A percentile compares a stretch with the other conserved stretches of the same genome.
These are phyloP conservation scores for Chamaea fasciata DNA, from an alignment of 2,113 vertebrate genomes.

Conservation along the genomic window DNA sequence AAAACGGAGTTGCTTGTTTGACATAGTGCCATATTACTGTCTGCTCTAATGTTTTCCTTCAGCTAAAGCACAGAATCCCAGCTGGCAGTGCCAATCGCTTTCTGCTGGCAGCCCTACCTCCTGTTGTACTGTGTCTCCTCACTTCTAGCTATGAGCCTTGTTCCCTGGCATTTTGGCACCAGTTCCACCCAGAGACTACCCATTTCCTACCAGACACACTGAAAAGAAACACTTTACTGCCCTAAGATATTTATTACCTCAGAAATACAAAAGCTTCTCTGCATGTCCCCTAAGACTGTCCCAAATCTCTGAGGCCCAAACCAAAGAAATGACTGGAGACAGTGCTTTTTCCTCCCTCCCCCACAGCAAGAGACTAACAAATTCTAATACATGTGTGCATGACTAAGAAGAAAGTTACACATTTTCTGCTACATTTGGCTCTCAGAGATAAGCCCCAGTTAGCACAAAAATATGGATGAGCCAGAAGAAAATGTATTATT, in stretches of 20 bases:
- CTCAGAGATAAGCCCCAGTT: not conserved
- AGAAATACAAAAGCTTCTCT: not conserved
- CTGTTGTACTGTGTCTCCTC: not conserved
- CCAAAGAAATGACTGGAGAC: not conserved
- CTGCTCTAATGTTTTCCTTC: not conserved
- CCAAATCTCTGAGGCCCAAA: not conserved
- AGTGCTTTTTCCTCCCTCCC: not conserved
- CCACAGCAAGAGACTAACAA: not conserved
- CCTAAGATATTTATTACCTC: not conserved
- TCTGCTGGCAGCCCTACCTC: not conserved
- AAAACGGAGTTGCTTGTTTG: not conserved
- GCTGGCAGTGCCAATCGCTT: not conserved
- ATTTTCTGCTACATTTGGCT: not conserved
- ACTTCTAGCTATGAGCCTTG: not conserved
- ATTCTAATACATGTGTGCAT: not conserved
- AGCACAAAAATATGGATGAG: not conserved
- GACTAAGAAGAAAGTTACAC: not conserved
- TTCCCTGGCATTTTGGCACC: not conserved
- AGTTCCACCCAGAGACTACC: not conserved
- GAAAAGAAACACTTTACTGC: not conserved
- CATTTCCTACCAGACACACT: not conserved
- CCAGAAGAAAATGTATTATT: not conserved
- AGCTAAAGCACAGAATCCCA: not conserved
- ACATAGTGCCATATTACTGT: not conserved
- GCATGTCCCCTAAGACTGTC: not conserved